Evolutionary conservation across 2,797 vertebrate genomes (phyloP), one percentile per base, ranked within the genome.

Genomic region (Thalassophryne amazonica): DNA sequence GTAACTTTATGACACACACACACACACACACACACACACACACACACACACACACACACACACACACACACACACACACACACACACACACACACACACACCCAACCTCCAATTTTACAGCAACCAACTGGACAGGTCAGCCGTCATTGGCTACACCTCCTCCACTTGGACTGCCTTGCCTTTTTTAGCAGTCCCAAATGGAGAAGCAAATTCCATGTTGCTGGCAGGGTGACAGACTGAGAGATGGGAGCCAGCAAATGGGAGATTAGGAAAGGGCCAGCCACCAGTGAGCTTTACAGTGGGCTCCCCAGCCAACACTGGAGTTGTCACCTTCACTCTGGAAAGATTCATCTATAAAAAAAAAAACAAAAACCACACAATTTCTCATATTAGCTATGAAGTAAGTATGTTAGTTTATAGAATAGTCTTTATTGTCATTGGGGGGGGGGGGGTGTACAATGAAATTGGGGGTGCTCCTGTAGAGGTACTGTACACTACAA

Each of bases 81-180:
- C n/a, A 31, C 17, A 42, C 39, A 43, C 45, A 8, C 23, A n/a
- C 31, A 14, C 16, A 29, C 15, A 33, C 53, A 27, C 13, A 2
- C 16, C 39, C 66, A 18, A 28, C 53, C 46, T 66, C 75, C 80
- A 85, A 83, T 84, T 88, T 89, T 69, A 69, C 88, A 78, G 76
- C 59, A 60, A 89, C 86, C 86, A 86, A 88, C 89, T 86, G 41
- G 46, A 86, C 86, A 86, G 89, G 87, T 87, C 88, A 87, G 82
- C 77, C 42, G 4, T 73, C 81, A 94, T 94, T 94, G 92, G 92
- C 90, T 93, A 85, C 79, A 81, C 78, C 88, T 91, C 86, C 90
- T 90, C 89, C 87, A 92, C 92, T 94, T 93, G 92, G 93, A 90
- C 91, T 94, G 92, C 92, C 91, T 95, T 94, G 92, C 94, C 93